phyloP scores from a whole-genome alignment of 2,797 vertebrate species.

The Lophius americanus region DNA sequence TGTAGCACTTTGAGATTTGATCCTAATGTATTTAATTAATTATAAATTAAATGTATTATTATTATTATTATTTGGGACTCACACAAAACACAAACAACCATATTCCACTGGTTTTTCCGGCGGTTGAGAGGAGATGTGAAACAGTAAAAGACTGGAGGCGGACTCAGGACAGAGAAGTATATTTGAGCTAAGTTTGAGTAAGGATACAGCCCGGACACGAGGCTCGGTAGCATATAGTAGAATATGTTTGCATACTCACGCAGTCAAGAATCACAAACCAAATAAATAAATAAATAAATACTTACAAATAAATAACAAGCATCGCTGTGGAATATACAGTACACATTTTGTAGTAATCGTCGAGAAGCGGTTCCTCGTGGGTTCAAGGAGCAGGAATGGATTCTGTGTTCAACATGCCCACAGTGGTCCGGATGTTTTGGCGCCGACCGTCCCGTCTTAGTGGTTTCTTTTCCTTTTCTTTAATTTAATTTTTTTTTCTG shows the following conservation, averaged over 20 bases:
- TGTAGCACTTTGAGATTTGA: too few species aligned
- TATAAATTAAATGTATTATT: too few species aligned
- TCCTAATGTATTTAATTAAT: too few species aligned
- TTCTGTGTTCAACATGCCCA: slow-evolving; percentile 74
- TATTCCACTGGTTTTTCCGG: too few species aligned
- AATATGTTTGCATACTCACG: slow-evolving; percentile 81
- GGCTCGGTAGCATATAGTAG: slow-evolving; percentile 81
- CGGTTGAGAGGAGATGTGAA: neutral
- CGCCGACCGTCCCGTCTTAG: slow-evolving; percentile 52
- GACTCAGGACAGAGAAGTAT: slow-evolving; percentile 80
- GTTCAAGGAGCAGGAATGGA: slow-evolving; percentile 60
- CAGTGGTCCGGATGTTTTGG: slow-evolving; percentile 66
- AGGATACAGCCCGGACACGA: slow-evolving; percentile 79
- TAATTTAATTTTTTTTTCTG: slow-evolving; percentile 7
- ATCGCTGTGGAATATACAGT: slow-evolving; percentile 80
- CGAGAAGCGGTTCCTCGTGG: slow-evolving; percentile 69
- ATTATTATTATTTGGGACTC: too few species aligned
- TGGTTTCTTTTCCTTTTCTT: slow-evolving; percentile 39
- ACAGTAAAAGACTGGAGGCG: slow-evolving; percentile 45
- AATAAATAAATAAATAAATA: slow-evolving; percentile 83
- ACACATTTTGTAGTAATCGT: slow-evolving; percentile 69
- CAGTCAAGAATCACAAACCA: slow-evolving; percentile 81
- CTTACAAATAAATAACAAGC: slow-evolving; percentile 83
- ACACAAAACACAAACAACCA: too few species aligned
- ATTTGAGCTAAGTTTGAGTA: slow-evolving; percentile 81